Evolutionary conservation across 1,140 invertebrate genomes (phyloP).

Genomic region (Colletes gigas): DNA sequence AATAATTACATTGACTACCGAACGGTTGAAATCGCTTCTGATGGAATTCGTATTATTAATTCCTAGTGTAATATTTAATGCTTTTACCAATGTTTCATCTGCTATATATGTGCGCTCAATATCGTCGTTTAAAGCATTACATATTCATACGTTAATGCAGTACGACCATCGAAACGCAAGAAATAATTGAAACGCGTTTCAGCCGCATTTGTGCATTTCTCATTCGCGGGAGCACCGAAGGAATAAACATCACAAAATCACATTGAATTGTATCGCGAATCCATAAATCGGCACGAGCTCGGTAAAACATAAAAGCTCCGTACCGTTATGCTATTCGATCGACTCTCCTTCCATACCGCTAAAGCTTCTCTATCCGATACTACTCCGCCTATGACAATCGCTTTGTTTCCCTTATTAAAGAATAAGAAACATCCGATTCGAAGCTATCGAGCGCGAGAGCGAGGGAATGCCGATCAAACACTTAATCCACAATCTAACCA

Average conservation of each 20-base stretch:
- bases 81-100: too few relatives aligned
- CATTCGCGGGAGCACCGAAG: neutral
- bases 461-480: too few relatives aligned
- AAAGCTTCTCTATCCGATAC: neutral
- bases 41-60: too few relatives aligned
- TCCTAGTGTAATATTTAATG: too few relatives aligned
- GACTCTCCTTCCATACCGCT: neutral
- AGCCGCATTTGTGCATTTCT: neutral
- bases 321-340: neutral
- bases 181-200: neutral
- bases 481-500: too few relatives aligned
- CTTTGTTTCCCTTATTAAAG: neutral
- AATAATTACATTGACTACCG: neutral
- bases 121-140: too few relatives aligned
- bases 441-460: too few relatives aligned
- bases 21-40: too few relatives aligned
- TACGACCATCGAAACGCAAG: neutral
- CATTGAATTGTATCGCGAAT: conserved; percentile 6
- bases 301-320: neutral
- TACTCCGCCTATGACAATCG: neutral
- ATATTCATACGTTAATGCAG: neutral
- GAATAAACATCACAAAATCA: conserved; percentile 21
- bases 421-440: too few relatives aligned
- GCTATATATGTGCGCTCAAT: too few relatives aligned
- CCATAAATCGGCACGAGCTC: conserved; percentile 12